phyloP scores from a whole-genome alignment of 2,113 vertebrate genomes.

The Uropsilus gracilis region DNA sequence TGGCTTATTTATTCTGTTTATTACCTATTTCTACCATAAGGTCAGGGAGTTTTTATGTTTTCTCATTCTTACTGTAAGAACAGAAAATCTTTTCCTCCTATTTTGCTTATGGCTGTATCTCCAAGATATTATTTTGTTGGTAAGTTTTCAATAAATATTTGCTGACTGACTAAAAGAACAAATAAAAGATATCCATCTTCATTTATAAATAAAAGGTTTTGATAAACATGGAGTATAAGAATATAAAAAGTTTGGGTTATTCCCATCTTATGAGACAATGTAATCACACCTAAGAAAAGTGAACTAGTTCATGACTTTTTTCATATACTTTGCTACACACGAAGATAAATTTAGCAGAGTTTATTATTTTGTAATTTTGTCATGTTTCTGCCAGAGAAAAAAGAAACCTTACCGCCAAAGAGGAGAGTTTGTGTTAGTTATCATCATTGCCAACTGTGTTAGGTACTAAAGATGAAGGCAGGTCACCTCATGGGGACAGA shows the following conservation, averaged over 20 bases:
- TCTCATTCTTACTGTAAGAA: neutral
- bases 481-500: neutral
- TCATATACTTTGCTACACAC: neutral
- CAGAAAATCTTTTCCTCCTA: neutral
- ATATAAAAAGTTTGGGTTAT: neutral
- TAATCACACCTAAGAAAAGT: neutral
- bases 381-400: neutral
- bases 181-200: neutral
- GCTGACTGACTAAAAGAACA: neutral
- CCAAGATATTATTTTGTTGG: neutral
- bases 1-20: neutral
- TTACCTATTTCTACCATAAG: neutral
- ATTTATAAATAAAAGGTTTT: neutral
- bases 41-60: neutral
- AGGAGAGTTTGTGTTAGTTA: neutral
- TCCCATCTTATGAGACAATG: neutral
- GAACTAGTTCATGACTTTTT: neutral
- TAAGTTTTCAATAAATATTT: too few relatives aligned
- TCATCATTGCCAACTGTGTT: neutral
- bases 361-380: slow-evolving; percentile 47
- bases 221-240: neutral
- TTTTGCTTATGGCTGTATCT: neutral
- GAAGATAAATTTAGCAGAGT: slow-evolving; percentile 28
- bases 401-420: neutral
- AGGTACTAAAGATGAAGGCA: neutral